Evolutionary conservation across 2,797 vertebrate genomes (phyloP).

Genomic region (Phrynocephalus vlangalii): DNA sequence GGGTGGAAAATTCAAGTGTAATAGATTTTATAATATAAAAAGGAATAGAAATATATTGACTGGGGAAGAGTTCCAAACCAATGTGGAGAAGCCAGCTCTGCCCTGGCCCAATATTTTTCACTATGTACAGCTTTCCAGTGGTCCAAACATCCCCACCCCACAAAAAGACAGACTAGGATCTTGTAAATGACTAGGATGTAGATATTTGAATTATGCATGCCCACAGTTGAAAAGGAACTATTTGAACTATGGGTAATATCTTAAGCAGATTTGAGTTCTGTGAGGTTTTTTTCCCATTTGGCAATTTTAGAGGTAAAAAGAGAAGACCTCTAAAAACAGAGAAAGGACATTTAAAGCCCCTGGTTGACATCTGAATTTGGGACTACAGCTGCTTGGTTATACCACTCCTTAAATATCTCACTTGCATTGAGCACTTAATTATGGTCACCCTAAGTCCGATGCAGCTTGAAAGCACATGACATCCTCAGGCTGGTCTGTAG

Average conservation of each 20-base stretch:
- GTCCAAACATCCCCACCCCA: background rate
- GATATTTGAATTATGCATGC: background rate
- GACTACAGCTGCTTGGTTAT: too few species aligned
- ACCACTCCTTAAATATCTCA: too few species aligned
- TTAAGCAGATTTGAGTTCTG: background rate
- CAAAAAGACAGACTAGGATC: background rate
- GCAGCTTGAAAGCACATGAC: background rate
- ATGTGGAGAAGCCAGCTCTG: background rate
- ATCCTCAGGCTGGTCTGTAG: background rate
- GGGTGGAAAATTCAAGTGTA: background rate
- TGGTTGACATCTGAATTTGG: background rate
- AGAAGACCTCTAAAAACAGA: background rate
- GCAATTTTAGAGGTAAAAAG: background rate
- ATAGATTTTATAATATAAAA: background rate
- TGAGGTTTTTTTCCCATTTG: background rate
- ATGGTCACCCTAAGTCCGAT: background rate
- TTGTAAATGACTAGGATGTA: background rate
- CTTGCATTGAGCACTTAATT: too few species aligned
- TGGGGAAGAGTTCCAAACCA: background rate
- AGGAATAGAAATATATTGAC: background rate
- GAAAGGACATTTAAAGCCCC: background rate
- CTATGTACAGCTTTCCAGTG: background rate
- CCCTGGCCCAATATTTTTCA: background rate
- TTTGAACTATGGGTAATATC: background rate
- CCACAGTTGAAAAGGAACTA: background rate